Evolutionary conservation across 2,797 vertebrate species (phyloP).

Genomic region (Chrysocyon brachyurus): DNA sequence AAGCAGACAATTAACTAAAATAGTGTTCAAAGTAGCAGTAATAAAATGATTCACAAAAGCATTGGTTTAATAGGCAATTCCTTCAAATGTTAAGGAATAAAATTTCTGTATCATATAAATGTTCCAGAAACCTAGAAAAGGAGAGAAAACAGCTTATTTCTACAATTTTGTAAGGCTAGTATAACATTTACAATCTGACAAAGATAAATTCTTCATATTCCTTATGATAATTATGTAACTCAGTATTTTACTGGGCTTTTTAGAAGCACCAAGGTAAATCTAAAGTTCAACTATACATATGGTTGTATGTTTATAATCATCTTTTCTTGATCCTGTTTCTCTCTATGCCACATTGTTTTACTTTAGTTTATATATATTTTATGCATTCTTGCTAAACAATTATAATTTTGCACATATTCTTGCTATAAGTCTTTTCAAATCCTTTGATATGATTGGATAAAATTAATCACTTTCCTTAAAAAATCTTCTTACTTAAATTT

Average conservation of each 20-base stretch:
- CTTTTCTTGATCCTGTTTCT: slow-evolving; percentile 1
- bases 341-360: not conserved
- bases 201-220: not conserved
- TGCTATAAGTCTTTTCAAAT: not conserved
- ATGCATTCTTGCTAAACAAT: not conserved
- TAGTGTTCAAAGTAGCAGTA: not conserved
- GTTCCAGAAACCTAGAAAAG: not conserved
- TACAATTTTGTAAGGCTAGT: not conserved
- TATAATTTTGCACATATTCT: not conserved
- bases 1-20: not conserved
- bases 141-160: not conserved
- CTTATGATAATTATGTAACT: not conserved
- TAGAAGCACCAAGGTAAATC: slow-evolving; percentile 21
- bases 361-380: slow-evolving; percentile 20
- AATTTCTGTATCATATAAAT: not conserved
- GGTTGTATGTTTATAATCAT: not conserved
- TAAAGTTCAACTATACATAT: not conserved
- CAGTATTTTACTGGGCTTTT: not conserved
- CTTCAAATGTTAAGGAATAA: not conserved
- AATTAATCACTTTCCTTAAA: not conserved
- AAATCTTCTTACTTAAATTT: not conserved
- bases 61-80: not conserved
- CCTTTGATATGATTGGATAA: not conserved
- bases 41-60: not conserved
- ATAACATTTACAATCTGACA: not conserved